Conservation (phyloP, 2,113 vertebrate species). For the Puma concolor region DNA sequence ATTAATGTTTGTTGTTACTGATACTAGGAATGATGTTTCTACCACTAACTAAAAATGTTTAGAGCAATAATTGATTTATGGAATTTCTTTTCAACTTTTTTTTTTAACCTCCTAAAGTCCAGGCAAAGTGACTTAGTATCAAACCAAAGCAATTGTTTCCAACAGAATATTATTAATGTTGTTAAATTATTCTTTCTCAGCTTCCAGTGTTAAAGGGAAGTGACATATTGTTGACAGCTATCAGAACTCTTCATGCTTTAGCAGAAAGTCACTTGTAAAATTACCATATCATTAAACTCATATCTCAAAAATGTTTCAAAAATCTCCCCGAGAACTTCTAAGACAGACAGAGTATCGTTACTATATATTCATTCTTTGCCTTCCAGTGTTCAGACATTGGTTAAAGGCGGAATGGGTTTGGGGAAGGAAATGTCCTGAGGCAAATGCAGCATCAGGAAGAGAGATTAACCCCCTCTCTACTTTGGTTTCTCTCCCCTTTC, state of each 20-base stretch:
- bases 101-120: neutral
- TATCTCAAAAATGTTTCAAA: conserved; percentile 63
- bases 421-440: neutral
- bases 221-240: conserved; percentile 71
- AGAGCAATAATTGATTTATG: neutral
- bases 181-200: conserved; percentile 51
- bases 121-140: neutral
- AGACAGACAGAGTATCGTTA: neutral
- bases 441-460: neutral
- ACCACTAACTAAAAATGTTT: conserved; percentile 14
- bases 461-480: neutral
- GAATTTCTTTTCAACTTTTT: neutral
- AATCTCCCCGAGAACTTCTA: conserved; percentile 51
- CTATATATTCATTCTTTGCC: neutral
- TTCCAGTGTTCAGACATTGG: neutral
- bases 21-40: conserved; percentile 9
- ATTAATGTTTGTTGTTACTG: conserved; percentile 17
- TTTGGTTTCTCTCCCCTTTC: neutral
- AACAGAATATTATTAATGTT: conserved; percentile 48
- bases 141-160: conserved; percentile 36
- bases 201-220: conserved; percentile 50
- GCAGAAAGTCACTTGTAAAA: conserved; percentile 69
- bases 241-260: conserved; percentile 64
- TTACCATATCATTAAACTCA: conserved; percentile 71
- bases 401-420: neutral